Conservation (phyloP, 2,888 invertebrate species). For the Zaprionus bogoriensis region DNA sequence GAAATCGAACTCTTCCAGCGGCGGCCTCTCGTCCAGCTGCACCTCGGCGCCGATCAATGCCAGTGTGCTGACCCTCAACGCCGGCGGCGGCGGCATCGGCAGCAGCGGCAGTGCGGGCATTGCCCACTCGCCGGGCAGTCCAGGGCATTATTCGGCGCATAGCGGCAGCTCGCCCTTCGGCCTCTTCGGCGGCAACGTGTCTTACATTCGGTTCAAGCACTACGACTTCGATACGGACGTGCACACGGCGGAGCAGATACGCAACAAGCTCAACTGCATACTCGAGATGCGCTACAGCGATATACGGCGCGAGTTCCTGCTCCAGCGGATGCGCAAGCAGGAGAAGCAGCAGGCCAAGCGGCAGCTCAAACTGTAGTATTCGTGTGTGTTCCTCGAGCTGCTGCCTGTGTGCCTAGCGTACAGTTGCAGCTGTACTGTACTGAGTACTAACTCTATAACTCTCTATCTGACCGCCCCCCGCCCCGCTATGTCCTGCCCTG, state of each 20-base stretch:
- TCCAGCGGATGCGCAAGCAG: constrained; percentile 86
- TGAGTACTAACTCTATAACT: neutral
- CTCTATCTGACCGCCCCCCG: constrained; percentile 14
- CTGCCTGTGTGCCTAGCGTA: constrained; percentile 55
- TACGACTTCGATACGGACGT: constrained; percentile 94
- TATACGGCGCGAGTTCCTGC: constrained; percentile 91
- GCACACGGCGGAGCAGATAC: constrained; percentile 90
- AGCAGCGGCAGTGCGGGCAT: constrained; percentile 16
- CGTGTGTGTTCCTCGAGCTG: constrained; percentile 58
- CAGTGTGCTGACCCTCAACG: constrained; percentile 44
- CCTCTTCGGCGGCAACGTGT: constrained; percentile 25
- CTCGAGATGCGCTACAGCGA: constrained; percentile 91
- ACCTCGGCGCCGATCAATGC: constrained; percentile 54
- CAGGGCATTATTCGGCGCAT: constrained; percentile 75
- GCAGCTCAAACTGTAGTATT: constrained; percentile 79
- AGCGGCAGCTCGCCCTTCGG: constrained; percentile 62
- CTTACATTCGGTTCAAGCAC: constrained; percentile 87
- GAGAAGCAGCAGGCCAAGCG: constrained; percentile 78
- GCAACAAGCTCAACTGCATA: constrained; percentile 93
- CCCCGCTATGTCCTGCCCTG: constrained; percentile 2
- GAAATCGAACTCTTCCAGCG: constrained; percentile 83
- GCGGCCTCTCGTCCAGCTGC: constrained; percentile 63
- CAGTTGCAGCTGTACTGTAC: constrained; percentile 26
- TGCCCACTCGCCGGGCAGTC: constrained; percentile 73
- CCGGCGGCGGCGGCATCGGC: constrained; percentile 21